A percentile compares a stretch with the other conserved stretches of the same genome.
Conservation (phyloP, 2,113 vertebrate genomes). For the Notothenia coriiceps region DNA sequence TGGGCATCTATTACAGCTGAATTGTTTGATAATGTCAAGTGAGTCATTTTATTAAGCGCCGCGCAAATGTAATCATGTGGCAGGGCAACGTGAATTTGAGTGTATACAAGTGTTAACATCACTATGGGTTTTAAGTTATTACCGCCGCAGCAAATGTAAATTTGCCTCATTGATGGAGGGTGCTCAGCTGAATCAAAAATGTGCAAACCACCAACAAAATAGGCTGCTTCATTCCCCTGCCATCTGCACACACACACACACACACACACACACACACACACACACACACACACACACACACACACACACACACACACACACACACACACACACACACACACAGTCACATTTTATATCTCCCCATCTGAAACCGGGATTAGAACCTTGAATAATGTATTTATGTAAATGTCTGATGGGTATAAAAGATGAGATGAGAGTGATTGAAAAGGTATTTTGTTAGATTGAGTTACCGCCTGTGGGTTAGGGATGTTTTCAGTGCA, state of each 20-base stretch:
- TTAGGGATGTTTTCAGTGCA: conserved; percentile 65
- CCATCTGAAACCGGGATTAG: conserved; percentile 78
- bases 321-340: no score
- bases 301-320: no score
- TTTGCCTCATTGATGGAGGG: conserved; percentile 72
- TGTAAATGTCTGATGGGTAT: conserved; percentile 78
- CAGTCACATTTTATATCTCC: conserved; percentile 72
- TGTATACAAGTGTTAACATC: conserved; percentile 75
- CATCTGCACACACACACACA: conserved; percentile 71
- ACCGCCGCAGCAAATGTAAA: conserved; percentile 73
- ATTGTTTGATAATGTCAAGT: conserved; percentile 80
- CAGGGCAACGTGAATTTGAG: conserved; percentile 67
- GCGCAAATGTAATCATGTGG: conserved; percentile 72
- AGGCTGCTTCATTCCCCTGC: conserved; percentile 67
- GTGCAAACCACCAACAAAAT: conserved; percentile 78
- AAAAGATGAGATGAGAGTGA: conserved; percentile 75
- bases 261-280: conserved; percentile 53
- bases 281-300: conserved; percentile 9
- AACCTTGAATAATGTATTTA: conserved; percentile 82
- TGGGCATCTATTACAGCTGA: conserved; percentile 63
- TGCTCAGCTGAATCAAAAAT: conserved; percentile 74
- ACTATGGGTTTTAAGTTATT: conserved; percentile 74
- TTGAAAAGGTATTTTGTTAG: conserved; percentile 78
- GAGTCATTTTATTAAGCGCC: conserved; percentile 74
- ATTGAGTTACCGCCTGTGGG: conserved; percentile 71